Percentiles rank a stretch among this genome's conserved stretches.
Evolutionary conservation across 2,797 vertebrate species (phyloP).

Genomic region (Leucoraja ocellata): DNA sequence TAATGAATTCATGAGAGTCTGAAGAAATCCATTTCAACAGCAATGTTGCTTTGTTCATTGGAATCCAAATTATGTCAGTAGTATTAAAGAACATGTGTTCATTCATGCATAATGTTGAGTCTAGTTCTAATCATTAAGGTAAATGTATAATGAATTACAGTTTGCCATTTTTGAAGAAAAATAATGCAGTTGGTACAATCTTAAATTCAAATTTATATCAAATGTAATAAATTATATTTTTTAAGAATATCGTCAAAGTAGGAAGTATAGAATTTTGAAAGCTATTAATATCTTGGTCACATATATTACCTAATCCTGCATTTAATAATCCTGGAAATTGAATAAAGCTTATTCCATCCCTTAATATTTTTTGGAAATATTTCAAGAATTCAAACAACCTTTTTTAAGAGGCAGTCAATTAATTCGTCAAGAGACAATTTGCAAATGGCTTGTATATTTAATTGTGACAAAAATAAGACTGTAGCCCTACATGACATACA

Average conservation of each 20-base stretch:
- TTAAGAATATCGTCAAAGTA: neutral
- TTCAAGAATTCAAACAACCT: neutral
- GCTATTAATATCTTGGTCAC: neutral
- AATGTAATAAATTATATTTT: neutral
- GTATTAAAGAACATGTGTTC: neutral
- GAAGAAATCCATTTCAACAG: slow-evolving; percentile 6
- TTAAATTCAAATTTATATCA: neutral
- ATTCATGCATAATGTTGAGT: neutral
- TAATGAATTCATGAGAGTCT: slow-evolving; percentile 7
- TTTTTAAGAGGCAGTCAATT: neutral
- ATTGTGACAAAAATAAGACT: neutral
- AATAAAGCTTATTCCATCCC: neutral
- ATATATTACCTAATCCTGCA: neutral
- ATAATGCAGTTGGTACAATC: neutral
- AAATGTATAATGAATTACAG: slow-evolving; percentile 6
- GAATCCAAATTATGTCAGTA: slow-evolving; percentile 13
- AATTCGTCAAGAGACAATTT: neutral
- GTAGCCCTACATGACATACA: neutral
- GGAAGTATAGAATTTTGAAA: neutral
- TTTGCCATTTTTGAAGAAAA: neutral
- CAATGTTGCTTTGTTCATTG: neutral
- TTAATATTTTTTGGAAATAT: neutral
- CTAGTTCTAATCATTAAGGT: neutral
- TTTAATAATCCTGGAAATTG: neutral
- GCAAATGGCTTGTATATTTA: neutral